Conservation (phyloP, 2,888 invertebrate genomes). For the Lacanobia wlatinum region DNA sequence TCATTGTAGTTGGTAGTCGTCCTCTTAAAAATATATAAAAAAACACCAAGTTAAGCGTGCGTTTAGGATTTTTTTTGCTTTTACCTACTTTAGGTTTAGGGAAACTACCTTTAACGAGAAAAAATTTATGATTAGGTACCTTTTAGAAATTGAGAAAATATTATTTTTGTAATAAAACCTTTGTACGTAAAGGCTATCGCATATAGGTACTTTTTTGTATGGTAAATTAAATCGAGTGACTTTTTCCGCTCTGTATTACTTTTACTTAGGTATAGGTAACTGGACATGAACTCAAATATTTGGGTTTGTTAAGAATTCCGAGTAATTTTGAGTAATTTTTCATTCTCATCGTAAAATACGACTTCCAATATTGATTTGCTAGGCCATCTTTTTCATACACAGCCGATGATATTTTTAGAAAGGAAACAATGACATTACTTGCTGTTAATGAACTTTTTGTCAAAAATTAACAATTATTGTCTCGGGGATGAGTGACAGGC, state of each 20-base stretch:
- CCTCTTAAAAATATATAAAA: too few species aligned
- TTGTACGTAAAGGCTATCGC: background rate
- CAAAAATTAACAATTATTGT: conserved; percentile 70
- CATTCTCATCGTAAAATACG: background rate
- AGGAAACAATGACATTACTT: conserved; percentile 39
- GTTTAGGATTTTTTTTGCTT: too few species aligned
- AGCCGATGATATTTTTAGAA: background rate
- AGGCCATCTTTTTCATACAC: background rate
- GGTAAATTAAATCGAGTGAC: too few species aligned
- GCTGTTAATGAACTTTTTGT: conserved; percentile 55
- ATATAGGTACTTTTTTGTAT: too few species aligned
- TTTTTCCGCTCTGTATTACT: too few species aligned
- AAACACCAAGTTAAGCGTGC: too few species aligned
- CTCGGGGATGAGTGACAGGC: conserved; percentile 79
- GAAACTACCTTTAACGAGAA: too few species aligned
- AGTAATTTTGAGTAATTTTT: background rate
- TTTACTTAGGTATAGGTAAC: too few species aligned
- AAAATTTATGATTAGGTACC: background rate
- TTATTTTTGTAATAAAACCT: background rate
- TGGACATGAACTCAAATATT: too few species aligned
- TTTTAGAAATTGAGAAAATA: background rate
- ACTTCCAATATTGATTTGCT: background rate
- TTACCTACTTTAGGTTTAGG: too few species aligned
- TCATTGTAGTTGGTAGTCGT: background rate
- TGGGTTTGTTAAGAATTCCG: too few species aligned